Evolutionary conservation across 64 coral and sea anemone species (phyloP).

Genomic region (Montipora capricornis): DNA sequence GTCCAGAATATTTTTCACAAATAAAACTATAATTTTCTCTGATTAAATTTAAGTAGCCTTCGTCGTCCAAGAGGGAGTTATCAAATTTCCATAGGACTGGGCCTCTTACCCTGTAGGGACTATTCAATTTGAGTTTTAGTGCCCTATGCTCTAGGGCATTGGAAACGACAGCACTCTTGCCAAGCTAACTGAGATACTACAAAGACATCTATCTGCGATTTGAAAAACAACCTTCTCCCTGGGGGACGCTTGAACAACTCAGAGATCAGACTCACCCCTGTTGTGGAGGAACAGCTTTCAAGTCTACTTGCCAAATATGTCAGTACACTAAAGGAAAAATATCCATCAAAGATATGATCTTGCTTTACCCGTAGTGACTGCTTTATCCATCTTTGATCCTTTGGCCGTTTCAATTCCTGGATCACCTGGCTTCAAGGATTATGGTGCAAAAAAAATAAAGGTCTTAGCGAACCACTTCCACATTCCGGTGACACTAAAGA

Average conservation of each 20-base stretch:
- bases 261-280: slow-evolving; percentile 25
- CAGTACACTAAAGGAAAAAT: slow-evolving; percentile 39
- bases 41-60: neutral
- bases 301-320: slow-evolving; percentile 43
- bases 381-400: slow-evolving; percentile 60
- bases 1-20: neutral
- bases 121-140: neutral
- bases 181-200: slow-evolving; percentile 43
- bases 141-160: neutral
- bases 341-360: slow-evolving; percentile 55
- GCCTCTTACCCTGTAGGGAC: neutral
- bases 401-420: slow-evolving; percentile 69
- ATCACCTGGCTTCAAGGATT: slow-evolving; percentile 51
- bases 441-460: slow-evolving; percentile 26
- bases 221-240: slow-evolving; percentile 42
- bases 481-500: slow-evolving; percentile 19
- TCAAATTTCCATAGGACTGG: neutral
- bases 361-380: slow-evolving; percentile 50
- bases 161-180: neutral
- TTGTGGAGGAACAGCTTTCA: slow-evolving; percentile 53
- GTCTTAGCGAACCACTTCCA: slow-evolving; percentile 56
- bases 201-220: slow-evolving; percentile 55
- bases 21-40: neutral
- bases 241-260: slow-evolving; percentile 31
- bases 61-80: neutral